Evolutionary conservation across 2,888 invertebrate species (phyloP), one percentile per base, ranked within the genome.

Genomic region (Alloplasta piceator): DNA sequence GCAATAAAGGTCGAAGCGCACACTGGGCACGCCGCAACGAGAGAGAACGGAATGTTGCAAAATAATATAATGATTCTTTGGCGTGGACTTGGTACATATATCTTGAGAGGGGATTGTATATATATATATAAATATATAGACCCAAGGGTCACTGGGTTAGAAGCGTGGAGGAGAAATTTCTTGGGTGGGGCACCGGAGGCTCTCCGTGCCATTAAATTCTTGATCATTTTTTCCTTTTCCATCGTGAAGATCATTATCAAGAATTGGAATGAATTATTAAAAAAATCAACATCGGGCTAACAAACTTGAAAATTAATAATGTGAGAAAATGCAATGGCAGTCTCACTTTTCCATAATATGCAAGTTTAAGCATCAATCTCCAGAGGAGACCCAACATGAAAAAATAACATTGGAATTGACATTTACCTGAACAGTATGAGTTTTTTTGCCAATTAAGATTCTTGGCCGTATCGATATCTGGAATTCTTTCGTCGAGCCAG

Each of bases 51-150:
- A 83, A 82, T 80, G 80, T 83, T 84, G 83, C 84, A 80, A 84
- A 84, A 83, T 84, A 83, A 82, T 74, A 66, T 77, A 82, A 83
- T 77, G 79, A 83, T 83, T 80, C 77, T 68, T 68, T 66, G 82
- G 72, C 68, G 75, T 26, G 67, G 76, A 67, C 63, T 74, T 12
- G 58, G 39, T 26, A 26, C 26, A 26, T 58, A 48, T 73, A 50
- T 60, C 56, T 46, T 16, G 58, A 48, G 67, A 43, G 72, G 76
- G 70, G 63, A 52, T 78, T 52, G 48, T 48, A 48, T 50, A 50
- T 12, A n/a, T 46, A 4, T 46, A 46, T 12, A 7, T 39, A 39
- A 38, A 12, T 43, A 50, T 56, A 72, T 26, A 70, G 66, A 48
- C 60, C 43, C 74, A 50, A 75, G 83, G 82, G 83, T 83, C 82